Evolutionary conservation across 2,113 vertebrate species (phyloP).

Genomic region (Camelus dromedarius): DNA sequence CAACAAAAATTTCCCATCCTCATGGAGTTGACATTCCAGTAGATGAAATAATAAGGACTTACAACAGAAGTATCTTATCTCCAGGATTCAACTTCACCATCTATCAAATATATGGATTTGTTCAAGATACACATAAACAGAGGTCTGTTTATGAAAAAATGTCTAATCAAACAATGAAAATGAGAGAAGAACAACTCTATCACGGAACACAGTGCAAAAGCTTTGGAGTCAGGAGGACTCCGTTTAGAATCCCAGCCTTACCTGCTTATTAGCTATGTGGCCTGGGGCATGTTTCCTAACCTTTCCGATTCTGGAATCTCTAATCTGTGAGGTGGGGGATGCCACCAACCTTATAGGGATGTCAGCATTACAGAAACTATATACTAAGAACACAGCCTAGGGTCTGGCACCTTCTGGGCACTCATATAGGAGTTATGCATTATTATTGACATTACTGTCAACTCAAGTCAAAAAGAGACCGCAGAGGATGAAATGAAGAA

Average conservation of each 20-base stretch:
- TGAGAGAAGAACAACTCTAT: neutral
- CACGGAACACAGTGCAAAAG: neutral
- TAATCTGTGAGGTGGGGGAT: neutral
- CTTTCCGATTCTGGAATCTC: neutral
- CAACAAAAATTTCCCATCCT: neutral
- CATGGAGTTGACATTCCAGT: neutral
- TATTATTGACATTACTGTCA: neutral
- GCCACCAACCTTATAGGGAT: neutral
- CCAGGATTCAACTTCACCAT: neutral
- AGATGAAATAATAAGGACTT: neutral
- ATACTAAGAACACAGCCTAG: neutral
- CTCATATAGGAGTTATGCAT: neutral
- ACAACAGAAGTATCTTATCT: neutral
- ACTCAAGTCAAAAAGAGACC: neutral
- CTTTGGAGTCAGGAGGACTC: neutral
- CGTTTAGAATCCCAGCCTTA: neutral
- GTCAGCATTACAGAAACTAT: neutral
- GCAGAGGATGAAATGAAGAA: neutral
- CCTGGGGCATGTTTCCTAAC: neutral
- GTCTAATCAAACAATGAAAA: neutral
- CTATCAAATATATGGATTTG: neutral
- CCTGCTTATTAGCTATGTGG: neutral
- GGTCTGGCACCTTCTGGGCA: neutral
- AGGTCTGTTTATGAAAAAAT: neutral
- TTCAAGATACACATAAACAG: neutral